Conservation (phyloP, 2,113 vertebrate genomes). For the Orcinus orca region DNA sequence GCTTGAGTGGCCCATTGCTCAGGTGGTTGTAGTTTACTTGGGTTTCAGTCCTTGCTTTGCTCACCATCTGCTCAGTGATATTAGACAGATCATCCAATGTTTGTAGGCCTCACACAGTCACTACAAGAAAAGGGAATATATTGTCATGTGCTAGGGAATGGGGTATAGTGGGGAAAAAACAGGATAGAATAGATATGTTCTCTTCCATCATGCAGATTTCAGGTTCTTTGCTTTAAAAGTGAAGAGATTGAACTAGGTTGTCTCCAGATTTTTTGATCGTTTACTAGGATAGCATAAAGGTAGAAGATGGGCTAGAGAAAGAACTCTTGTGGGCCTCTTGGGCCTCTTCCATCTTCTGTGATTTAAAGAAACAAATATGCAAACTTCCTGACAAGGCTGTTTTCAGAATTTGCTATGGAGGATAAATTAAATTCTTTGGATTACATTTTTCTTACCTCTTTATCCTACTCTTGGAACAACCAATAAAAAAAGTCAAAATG, state of each 20-base stretch:
- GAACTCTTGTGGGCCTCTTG: not conserved
- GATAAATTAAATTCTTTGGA: not conserved
- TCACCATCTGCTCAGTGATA: not conserved
- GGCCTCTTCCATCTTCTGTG: not conserved
- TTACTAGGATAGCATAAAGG: not conserved
- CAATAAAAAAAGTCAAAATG: conserved; percentile 31
- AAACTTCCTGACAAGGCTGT: not conserved
- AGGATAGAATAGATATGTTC: not conserved
- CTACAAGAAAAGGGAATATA: not conserved
- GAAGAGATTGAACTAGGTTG: not conserved
- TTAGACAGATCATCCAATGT: not conserved
- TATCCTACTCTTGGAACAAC: not conserved
- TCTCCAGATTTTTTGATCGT: not conserved
- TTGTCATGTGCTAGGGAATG: not conserved
- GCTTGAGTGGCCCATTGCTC: not conserved
- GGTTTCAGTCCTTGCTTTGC: not conserved
- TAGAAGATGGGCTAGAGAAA: not conserved
- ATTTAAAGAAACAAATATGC: not conserved
- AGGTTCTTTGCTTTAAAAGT: not conserved
- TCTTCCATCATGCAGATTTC: not conserved
- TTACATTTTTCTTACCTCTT: not conserved
- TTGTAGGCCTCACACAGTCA: not conserved
- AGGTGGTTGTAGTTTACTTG: not conserved
- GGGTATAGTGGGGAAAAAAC: not conserved
- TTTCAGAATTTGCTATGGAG: not conserved